Percentiles rank a stretch among this genome's conserved stretches.
Evolutionary conservation across 2,113 vertebrate species (phyloP).

Genomic region (Psittacula cyanocephala): DNA sequence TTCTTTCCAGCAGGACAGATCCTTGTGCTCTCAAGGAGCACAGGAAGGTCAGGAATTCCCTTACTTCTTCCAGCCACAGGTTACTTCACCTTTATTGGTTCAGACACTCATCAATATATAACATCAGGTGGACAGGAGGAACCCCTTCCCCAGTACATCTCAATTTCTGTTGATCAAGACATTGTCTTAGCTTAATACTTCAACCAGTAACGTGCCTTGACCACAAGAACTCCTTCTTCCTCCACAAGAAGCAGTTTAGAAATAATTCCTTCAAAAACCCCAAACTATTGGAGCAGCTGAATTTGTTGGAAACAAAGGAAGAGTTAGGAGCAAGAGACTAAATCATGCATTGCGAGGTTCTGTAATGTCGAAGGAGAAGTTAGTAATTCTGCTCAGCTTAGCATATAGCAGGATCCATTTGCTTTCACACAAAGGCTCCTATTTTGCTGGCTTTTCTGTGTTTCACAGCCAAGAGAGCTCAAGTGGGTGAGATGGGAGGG

Average conservation of each 20-base stretch:
- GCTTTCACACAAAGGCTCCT: constrained; percentile 27
- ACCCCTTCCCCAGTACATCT: neutral
- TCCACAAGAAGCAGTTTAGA: neutral
- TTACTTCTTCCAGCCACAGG: neutral
- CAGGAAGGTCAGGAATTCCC: neutral
- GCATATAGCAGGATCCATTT: neutral
- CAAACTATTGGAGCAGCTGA: neutral
- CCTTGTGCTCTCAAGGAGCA: neutral
- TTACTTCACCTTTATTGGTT: neutral
- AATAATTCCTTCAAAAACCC: neutral
- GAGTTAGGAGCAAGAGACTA: neutral
- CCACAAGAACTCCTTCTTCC: neutral
- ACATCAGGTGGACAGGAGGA: neutral
- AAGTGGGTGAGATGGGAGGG: constrained; percentile 8
- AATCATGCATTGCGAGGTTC: neutral
- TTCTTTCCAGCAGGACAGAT: neutral
- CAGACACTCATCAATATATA: neutral
- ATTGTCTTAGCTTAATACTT: neutral
- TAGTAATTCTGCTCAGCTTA: neutral
- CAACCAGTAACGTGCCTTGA: neutral
- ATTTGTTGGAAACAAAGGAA: neutral
- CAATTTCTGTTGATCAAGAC: neutral
- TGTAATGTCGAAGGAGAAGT: neutral
- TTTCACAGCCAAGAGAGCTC: constrained; percentile 28
- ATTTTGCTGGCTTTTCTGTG: neutral